Evolutionary conservation across 2,797 vertebrate genomes (phyloP).

Genomic region (Meda fulgida): DNA sequence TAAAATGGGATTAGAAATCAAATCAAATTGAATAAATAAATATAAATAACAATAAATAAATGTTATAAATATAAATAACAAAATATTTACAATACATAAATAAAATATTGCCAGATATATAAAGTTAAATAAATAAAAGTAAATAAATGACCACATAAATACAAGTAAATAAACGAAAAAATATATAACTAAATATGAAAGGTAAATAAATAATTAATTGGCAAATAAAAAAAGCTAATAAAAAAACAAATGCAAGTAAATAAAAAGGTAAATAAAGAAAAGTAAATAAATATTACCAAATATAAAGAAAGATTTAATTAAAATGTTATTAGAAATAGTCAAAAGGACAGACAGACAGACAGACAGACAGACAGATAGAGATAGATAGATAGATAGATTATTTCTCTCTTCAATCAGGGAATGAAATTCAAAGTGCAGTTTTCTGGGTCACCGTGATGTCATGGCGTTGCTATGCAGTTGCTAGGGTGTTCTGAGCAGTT

Average conservation of each 20-base stretch:
- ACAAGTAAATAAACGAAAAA: not conserved
- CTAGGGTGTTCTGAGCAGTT: not conserved
- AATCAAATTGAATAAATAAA: not conserved
- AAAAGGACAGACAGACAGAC: too few species aligned
- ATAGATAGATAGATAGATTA: fast-evolving
- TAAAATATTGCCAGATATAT: not conserved
- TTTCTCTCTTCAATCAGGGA: too few species aligned
- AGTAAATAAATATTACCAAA: not conserved
- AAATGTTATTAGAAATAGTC: not conserved
- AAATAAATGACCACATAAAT: not conserved
- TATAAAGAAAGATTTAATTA: not conserved
- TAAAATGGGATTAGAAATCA: not conserved
- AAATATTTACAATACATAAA: fast-evolving
- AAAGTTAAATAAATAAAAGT: not conserved
- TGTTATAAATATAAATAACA: not conserved
- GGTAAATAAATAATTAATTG: not conserved
- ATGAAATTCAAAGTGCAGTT: too few species aligned
- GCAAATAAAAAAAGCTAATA: too few species aligned
- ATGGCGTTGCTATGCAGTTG: not conserved
- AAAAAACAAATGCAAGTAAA: not conserved
- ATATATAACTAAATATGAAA: too few species aligned
- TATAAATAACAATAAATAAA: not conserved
- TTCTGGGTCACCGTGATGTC: too few species aligned
- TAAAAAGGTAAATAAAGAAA: not conserved
- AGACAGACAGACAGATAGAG: too few species aligned